phyloP scores from a whole-genome alignment of 2,113 vertebrate species.

The Panthera leo region DNA sequence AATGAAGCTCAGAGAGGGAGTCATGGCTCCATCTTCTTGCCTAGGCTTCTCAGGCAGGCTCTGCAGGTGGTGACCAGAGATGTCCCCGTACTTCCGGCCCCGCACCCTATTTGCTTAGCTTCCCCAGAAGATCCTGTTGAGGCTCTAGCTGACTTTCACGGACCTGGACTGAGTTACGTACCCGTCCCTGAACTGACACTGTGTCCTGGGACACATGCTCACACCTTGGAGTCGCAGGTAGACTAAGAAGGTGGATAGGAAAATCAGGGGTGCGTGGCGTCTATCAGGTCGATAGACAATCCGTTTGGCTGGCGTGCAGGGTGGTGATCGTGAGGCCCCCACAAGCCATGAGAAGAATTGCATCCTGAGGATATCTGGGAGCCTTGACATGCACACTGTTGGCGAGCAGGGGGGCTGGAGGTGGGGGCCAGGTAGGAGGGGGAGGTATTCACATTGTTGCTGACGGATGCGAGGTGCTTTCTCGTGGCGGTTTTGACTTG shows the following conservation, averaged over 20 bases:
- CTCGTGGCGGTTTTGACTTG: neutral
- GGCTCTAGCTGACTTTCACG: neutral
- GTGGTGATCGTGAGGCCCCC: neutral
- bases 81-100: neutral
- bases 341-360: neutral
- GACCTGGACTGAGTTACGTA: neutral
- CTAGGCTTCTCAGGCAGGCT: neutral
- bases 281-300: neutral
- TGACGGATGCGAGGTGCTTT: rapidly evolving
- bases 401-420: neutral
- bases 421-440: neutral
- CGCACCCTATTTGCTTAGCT: neutral
- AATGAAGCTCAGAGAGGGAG: neutral
- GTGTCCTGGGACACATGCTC: neutral
- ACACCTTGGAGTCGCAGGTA: neutral
- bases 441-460: neutral
- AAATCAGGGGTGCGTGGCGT: neutral
- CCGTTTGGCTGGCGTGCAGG: neutral
- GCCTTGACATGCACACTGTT: neutral
- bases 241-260: neutral
- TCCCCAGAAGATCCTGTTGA: neutral
- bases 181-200: neutral
- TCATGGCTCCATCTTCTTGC: neutral
- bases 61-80: neutral
- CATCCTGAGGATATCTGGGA: neutral